Evolutionary conservation across 2,797 vertebrate species (phyloP).

Genomic region (Coendou prehensilis): DNA sequence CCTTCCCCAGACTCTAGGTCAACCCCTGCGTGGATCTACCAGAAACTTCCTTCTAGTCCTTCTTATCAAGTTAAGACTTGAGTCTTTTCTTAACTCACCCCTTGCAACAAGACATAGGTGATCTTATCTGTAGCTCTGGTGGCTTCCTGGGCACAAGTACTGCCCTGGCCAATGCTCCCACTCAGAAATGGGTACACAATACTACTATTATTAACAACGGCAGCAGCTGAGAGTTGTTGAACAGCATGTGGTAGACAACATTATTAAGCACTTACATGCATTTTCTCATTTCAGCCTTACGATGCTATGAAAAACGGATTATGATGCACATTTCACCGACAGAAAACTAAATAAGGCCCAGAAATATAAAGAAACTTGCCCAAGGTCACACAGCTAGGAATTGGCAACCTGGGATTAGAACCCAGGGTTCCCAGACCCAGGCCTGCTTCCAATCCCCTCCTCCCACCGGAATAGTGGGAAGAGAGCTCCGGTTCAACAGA

Average conservation of each 20-base stretch:
- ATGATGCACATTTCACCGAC: not conserved
- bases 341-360: slow-evolving; percentile 14
- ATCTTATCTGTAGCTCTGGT: not conserved
- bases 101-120: not conserved
- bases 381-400: slow-evolving; percentile 51
- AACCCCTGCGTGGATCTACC: not conserved
- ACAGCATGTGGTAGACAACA: not conserved
- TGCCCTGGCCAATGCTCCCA: not conserved
- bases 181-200: not conserved
- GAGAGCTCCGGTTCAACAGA: not conserved
- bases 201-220: not conserved
- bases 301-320: not conserved
- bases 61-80: not conserved
- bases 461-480: not conserved
- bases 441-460: too few species aligned
- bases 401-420: not conserved
- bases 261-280: not conserved
- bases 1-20: not conserved
- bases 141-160: not conserved
- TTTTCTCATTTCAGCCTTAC: slow-evolving; percentile 27
- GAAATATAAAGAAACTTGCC: not conserved
- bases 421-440: not conserved
- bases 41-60: not conserved
- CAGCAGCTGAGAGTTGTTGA: not conserved
- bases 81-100: slow-evolving; percentile 17